These are phyloP conservation scores for Caradrina kadenii DNA, from an alignment of 2,888 invertebrate genomes.

Conservation along the genomic window DNA sequence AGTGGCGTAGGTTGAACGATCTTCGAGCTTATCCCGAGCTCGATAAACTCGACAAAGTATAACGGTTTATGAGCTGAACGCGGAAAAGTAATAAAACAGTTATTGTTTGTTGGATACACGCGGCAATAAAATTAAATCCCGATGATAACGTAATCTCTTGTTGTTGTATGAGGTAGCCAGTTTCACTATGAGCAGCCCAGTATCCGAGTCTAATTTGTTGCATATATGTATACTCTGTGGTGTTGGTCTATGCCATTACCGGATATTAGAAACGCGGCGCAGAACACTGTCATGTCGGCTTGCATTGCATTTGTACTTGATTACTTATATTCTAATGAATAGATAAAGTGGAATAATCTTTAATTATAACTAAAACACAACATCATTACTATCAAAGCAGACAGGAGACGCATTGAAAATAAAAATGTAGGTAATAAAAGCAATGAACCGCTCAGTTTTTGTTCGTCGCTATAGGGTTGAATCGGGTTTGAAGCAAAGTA, in stretches of 20 bases:
- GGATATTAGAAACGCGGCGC: no score
- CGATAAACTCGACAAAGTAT: neutral
- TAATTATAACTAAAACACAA: no score
- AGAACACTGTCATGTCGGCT: no score
- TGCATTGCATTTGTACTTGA: no score
- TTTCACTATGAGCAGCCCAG: neutral
- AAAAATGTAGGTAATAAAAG: neutral
- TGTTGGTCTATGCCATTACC: no score
- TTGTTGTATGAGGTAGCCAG: neutral
- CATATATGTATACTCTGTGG: no score
- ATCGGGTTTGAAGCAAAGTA: constrained; percentile 15
- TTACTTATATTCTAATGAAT: no score
- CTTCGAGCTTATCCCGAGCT: constrained; percentile 1
- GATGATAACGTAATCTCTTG: constrained; percentile 7
- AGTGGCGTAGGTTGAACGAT: neutral
- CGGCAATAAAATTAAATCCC: constrained; percentile 13
- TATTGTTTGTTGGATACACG: constrained; percentile 26
- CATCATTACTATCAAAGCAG: neutral
- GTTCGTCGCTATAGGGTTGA: neutral
- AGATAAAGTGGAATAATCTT: no score
- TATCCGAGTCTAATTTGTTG: constrained; percentile 3
- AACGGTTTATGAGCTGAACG: constrained; percentile 19
- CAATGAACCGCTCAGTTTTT: neutral
- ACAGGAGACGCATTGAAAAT: neutral
- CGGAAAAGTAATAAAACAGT: constrained; percentile 32